Percentiles rank a stretch among this genome's conserved stretches.
Conservation (phyloP, 2,888 invertebrate genomes). For the Epirrhoe alternata region DNA sequence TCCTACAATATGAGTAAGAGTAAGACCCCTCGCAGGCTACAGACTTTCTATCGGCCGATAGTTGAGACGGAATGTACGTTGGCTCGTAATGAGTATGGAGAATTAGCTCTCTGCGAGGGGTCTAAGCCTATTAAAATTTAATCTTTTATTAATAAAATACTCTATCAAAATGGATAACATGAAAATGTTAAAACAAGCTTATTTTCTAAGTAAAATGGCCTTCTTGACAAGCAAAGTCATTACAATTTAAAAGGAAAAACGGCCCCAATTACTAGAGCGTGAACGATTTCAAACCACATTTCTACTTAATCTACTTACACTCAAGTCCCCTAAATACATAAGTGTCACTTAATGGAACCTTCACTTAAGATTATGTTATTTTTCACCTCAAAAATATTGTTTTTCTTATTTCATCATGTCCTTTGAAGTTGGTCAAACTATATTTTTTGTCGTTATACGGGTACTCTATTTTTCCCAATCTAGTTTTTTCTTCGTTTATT, state of each 20-base stretch:
- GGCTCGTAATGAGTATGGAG: too few species aligned
- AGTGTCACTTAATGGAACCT: constrained; percentile 35
- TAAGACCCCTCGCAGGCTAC: too few species aligned
- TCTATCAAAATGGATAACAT: too few species aligned
- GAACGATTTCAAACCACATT: constrained; percentile 18
- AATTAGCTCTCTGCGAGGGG: too few species aligned
- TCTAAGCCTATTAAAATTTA: too few species aligned
- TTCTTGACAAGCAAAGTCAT: background rate
- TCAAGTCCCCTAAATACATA: constrained; percentile 24
- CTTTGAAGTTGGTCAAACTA: constrained; percentile 19
- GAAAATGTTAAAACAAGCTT: background rate
- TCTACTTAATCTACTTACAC: constrained; percentile 29
- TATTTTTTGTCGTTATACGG: constrained; percentile 11
- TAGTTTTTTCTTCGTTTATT: background rate
- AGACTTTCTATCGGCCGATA: too few species aligned
- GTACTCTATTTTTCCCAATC: background rate
- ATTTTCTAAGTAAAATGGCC: background rate
- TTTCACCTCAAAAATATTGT: constrained; percentile 34
- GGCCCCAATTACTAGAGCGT: constrained; percentile 9
- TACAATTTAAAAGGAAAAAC: background rate
- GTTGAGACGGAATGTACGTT: too few species aligned
- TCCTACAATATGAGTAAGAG: too few species aligned
- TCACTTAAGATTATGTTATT: constrained; percentile 35
- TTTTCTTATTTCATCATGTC: constrained; percentile 31
- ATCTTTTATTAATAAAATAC: too few species aligned